Evolutionary conservation across 2,888 invertebrate genomes (phyloP).

Genomic region (Hoplodrina ambigua): DNA sequence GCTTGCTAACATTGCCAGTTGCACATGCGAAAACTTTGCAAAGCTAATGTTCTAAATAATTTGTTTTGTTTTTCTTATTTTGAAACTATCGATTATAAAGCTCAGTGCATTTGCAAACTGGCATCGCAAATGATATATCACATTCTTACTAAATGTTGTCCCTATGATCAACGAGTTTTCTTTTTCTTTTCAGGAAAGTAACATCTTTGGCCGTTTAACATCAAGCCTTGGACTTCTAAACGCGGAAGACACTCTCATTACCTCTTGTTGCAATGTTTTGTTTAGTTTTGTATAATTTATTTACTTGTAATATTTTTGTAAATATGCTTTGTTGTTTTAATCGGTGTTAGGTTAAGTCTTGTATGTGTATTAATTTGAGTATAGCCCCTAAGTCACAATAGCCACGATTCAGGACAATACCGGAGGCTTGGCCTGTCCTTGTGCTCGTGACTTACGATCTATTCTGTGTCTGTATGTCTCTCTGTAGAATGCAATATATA

Average conservation of each 20-base stretch:
- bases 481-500: slow-evolving; percentile 24
- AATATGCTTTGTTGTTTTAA: slow-evolving; percentile 39
- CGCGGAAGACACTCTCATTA: slow-evolving; percentile 43
- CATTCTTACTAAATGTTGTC: not conserved
- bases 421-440: not conserved
- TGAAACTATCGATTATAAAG: not conserved
- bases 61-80: not conserved
- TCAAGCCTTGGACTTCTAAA: slow-evolving; percentile 7
- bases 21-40: slow-evolving; percentile 1
- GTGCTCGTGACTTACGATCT: slow-evolving; percentile 20
- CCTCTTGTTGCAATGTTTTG: slow-evolving; percentile 53
- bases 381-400: slow-evolving; percentile 31
- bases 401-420: not conserved
- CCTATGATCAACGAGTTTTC: not conserved
- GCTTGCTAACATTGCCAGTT: not conserved
- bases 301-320: slow-evolving; percentile 34
- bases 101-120: not conserved
- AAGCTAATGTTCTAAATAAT: slow-evolving; percentile 3
- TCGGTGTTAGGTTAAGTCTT: slow-evolving; percentile 22
- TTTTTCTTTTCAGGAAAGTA: slow-evolving; percentile 27
- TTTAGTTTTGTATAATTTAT: slow-evolving; percentile 48
- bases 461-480: slow-evolving; percentile 2
- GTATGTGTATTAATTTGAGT: slow-evolving; percentile 13
- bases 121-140: slow-evolving; percentile 1
- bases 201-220: slow-evolving; percentile 16